Percentiles rank a stretch among this genome's conserved stretches.
Conservation (phyloP, 30 jellyfish, hydroid and myxozoan species). For the Haliclystus octoradiatus region DNA sequence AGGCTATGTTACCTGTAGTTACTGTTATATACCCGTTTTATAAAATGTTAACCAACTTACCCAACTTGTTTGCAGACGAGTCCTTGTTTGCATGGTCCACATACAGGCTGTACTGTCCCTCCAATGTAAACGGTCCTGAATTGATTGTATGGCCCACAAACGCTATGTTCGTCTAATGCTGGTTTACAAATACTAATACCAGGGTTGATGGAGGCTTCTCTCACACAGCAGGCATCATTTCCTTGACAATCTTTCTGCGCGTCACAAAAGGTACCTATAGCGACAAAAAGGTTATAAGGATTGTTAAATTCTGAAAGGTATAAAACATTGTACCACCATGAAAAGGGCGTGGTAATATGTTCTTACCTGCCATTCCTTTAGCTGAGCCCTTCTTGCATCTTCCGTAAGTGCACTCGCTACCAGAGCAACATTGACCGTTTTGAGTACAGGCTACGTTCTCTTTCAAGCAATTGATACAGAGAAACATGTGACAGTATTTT, state of each 20-base stretch:
- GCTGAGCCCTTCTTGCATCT: conserved; percentile 32
- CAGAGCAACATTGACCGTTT: conserved; percentile 41
- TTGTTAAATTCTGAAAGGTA: too few relatives aligned
- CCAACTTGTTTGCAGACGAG: conserved; percentile 93
- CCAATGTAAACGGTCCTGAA: conserved; percentile 87
- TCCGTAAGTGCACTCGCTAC: conserved; percentile 37
- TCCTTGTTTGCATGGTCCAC: conserved; percentile 94
- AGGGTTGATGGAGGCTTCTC: conserved; percentile 92
- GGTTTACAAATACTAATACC: conserved; percentile 83
- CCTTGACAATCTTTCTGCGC: conserved; percentile 88
- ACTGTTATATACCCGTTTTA: too few relatives aligned
- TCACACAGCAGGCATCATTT: conserved; percentile 70
- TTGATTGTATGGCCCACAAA: conserved; percentile 86
- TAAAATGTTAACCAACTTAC: conserved; percentile 35
- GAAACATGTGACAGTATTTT: conserved; percentile 36
- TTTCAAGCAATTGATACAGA: conserved; percentile 33
- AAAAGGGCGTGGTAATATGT: too few relatives aligned
- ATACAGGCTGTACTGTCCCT: conserved; percentile 80
- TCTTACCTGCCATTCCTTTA: conserved; percentile 27
- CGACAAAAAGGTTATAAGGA: too few relatives aligned
- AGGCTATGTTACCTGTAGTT: too few relatives aligned
- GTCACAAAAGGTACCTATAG: conserved; percentile 89
- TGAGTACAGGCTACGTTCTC: conserved; percentile 43
- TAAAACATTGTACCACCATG: too few relatives aligned
- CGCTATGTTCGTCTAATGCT: conserved; percentile 70